Evolutionary conservation across 1,140 invertebrate genomes (phyloP).

Genomic region (Arctopsyche grandis): DNA sequence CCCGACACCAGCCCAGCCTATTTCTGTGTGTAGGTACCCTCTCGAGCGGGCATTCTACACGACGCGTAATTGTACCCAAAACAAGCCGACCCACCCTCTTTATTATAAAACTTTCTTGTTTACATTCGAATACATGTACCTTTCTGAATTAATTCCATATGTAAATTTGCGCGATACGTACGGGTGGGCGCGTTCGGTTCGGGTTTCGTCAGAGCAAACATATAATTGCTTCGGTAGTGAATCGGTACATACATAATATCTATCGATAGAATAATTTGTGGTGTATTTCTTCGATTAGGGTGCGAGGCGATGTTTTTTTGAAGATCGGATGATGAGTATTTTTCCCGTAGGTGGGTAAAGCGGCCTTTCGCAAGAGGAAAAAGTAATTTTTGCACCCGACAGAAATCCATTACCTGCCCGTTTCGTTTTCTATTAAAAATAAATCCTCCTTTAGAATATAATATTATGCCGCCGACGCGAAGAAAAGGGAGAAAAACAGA

Average conservation of each 20-base stretch:
- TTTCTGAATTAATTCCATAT: conserved; percentile 9
- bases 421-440: conserved; percentile 38
- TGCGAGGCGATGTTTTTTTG: background rate
- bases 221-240: too few species aligned
- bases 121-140: background rate
- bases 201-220: too few species aligned
- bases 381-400: conserved; percentile 28
- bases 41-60: too few species aligned
- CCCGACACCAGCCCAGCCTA: background rate
- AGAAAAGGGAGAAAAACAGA: background rate
- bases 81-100: background rate
- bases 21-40: background rate
- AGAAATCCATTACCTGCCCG: conserved; percentile 35
- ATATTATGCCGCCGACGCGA: background rate
- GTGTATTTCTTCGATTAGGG: too few species aligned
- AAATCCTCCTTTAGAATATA: conserved; percentile 33
- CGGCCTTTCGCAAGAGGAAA: conserved; percentile 8
- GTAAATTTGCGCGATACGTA: background rate
- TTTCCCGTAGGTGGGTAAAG: background rate
- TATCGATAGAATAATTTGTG: too few species aligned
- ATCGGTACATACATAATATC: too few species aligned
- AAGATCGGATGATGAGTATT: background rate
- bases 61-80: background rate
- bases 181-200: too few species aligned
- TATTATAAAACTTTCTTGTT: conserved; percentile 24